phyloP scores from a whole-genome alignment of 1,140 invertebrate species.

The Drepana arcuata region DNA sequence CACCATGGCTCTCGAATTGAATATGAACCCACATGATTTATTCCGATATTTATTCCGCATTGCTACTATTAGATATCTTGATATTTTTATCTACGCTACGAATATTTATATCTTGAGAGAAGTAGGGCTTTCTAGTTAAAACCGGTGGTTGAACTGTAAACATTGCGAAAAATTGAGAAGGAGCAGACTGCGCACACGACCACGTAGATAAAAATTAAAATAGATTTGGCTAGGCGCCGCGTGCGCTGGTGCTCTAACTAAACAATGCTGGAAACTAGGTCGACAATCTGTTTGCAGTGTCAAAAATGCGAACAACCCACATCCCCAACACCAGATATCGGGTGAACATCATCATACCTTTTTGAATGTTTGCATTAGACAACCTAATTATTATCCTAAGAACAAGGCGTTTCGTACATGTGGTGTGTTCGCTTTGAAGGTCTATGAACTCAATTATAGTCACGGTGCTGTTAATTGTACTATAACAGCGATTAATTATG shows the following conservation, averaged over 20 bases:
- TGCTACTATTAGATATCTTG: too few species aligned
- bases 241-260: slow-evolving; percentile 26
- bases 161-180: slow-evolving; percentile 42
- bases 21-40: too few species aligned
- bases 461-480: not conserved
- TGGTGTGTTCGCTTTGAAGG: not conserved
- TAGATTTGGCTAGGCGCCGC: slow-evolving; percentile 58
- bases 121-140: too few species aligned
- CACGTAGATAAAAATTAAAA: slow-evolving; percentile 50
- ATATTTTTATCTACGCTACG: too few species aligned
- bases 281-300: slow-evolving; percentile 50
- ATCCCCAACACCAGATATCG: slow-evolving; percentile 1
- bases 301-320: slow-evolving; percentile 37
- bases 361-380: not conserved
- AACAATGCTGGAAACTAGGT: slow-evolving; percentile 60
- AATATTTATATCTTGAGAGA: too few species aligned
- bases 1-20: too few species aligned
- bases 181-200: slow-evolving; percentile 32
- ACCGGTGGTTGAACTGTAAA: slow-evolving; percentile 24
- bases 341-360: not conserved
- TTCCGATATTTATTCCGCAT: too few species aligned
- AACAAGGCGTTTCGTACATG: too few species aligned
- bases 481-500: not conserved
- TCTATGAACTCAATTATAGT: not conserved
- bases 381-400: too few species aligned